phyloP scores from a whole-genome alignment of 2,888 invertebrate genomes.

The Drosophila barbarae region DNA sequence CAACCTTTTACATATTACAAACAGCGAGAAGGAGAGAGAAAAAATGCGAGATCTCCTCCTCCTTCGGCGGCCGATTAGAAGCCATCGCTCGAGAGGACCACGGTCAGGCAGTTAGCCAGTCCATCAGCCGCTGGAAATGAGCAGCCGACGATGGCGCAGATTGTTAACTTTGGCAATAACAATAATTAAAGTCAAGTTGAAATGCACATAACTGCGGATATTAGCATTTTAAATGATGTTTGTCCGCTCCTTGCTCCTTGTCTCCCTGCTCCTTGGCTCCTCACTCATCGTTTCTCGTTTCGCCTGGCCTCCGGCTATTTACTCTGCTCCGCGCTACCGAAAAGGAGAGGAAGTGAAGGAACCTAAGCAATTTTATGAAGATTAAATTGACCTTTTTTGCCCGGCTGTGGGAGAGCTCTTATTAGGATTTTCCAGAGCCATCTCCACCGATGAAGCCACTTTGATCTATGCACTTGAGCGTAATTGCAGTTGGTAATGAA shows the following conservation, averaged over 20 bases:
- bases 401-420: constrained; percentile 16
- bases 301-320: constrained; percentile 55
- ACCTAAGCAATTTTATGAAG: constrained; percentile 69
- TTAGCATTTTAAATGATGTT: constrained; percentile 78
- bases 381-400: constrained; percentile 74
- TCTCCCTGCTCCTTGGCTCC: neutral
- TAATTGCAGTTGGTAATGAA: constrained; percentile 58
- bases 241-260: constrained; percentile 44
- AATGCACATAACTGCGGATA: constrained; percentile 77
- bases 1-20: constrained; percentile 69
- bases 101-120: constrained; percentile 59
- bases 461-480: constrained; percentile 61
- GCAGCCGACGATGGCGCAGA: constrained; percentile 61
- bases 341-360: constrained; percentile 14
- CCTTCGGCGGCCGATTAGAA: constrained; percentile 61
- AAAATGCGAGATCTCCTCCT: constrained; percentile 16
- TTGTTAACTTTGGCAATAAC: constrained; percentile 78
- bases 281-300: constrained; percentile 12
- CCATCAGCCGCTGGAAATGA: constrained; percentile 58
- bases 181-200: constrained; percentile 78
- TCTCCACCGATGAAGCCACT: constrained; percentile 31
- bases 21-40: constrained; percentile 7
- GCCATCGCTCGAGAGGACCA: constrained; percentile 15
- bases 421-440: constrained; percentile 18
- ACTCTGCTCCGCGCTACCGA: constrained; percentile 32